Base-by-base conservation (phyloP, 2,113 vertebrate species). In the Arizona elegans region DNA sequence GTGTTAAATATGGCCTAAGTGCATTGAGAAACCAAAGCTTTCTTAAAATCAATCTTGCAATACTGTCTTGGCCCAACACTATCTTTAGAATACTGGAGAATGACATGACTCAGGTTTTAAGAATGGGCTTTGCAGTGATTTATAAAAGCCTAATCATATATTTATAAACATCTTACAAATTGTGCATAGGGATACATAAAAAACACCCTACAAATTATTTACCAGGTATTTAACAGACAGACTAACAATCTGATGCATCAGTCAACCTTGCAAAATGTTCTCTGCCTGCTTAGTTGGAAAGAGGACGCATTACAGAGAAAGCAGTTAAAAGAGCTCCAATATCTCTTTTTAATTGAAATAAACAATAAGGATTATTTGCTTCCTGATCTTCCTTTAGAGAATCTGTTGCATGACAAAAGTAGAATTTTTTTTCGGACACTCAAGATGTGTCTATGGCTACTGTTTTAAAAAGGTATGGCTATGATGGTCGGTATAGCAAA, bases 141-240 rank as follows among this genome's bases (percentile, higher is more conserved):
- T 94, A 95, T 94, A 95, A 95, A 95, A 56, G 93, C 4, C 92
- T 95, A 89, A 94, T 95, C 93, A n/a, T 95, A 96, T 95, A 95
- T 96, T 97, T 93, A 97, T 95, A 95, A 96, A 33, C 17, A 75
- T 96, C 47, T 93, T 96, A 94, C 94, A 96, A 95, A 95, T 95
- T 91, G 59, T 92, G 23, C 4, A 94, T 38, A 96, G 75, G 54
- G 94, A 95, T 95, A 87, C 90, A 93, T 52, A 95, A 81, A 43
- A 94, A 94, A 95, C 96, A 96, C 85, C 55, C 96, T 95, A 96
- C 93, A 93, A 97, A 97, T 96, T 96, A 96, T 97, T 97, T 97
- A 96, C 56, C 88, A 93, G 93, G 93, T 96, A 96, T 97, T 97
- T 97, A 97, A 47, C 53, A 97, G 65, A 95, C 96, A 97, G 90